A percentile compares a stretch with the other conserved stretches of the same genome.
Conservation (phyloP, 2,113 vertebrate genomes). For the Callorhinus ursinus region DNA sequence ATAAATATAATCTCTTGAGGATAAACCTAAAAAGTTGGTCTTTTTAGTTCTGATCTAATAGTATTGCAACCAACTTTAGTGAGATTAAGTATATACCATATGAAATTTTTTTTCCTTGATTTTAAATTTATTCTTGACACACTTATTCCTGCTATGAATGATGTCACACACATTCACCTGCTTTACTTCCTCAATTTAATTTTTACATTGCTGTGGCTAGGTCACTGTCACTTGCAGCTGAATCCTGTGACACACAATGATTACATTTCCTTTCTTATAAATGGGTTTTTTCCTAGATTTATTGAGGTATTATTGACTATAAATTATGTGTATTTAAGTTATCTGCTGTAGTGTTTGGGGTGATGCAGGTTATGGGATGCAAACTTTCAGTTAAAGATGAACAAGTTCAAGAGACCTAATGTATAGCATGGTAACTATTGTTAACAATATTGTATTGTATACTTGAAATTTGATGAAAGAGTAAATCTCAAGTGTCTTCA, state of each 20-base stretch:
- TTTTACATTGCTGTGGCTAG: background rate
- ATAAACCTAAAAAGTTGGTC: background rate
- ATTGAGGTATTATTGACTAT: background rate
- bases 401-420: background rate
- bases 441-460: background rate
- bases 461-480: background rate
- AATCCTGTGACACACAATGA: background rate
- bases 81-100: background rate
- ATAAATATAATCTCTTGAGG: background rate
- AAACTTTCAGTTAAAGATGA: background rate
- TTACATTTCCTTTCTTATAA: background rate
- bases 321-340: background rate
- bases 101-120: background rate
- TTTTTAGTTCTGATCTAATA: background rate
- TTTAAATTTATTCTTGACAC: background rate
- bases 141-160: background rate
- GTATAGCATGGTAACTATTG: background rate
- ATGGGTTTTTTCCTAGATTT: background rate
- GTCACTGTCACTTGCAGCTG: background rate
- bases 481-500: background rate
- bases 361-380: background rate
- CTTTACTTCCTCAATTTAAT: background rate
- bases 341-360: background rate
- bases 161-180: background rate
- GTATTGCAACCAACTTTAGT: background rate